phyloP scores from a whole-genome alignment of 2,113 vertebrate species.

The Cephalopterus ornatus region DNA sequence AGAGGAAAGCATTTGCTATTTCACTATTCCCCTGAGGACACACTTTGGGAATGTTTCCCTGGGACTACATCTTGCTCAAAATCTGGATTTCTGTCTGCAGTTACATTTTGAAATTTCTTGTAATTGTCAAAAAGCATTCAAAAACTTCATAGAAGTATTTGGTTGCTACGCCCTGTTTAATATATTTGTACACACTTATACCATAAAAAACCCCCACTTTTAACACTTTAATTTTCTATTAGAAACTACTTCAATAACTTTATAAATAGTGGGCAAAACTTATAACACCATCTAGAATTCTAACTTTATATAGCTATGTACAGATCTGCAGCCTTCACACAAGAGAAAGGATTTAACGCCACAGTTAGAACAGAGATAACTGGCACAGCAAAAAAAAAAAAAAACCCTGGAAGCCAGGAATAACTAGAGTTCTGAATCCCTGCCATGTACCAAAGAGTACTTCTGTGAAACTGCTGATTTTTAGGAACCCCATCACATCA shows the following conservation, averaged over 20 bases:
- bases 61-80: background rate
- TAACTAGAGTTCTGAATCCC: background rate
- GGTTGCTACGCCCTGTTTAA: background rate
- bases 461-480: background rate
- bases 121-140: background rate
- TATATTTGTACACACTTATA: background rate
- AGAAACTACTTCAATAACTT: background rate
- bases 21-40: background rate
- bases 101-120: background rate
- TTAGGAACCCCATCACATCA: background rate
- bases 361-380: background rate
- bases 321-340: background rate
- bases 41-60: background rate
- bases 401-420: background rate
- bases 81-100: background rate
- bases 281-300: background rate
- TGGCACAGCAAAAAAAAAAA: background rate
- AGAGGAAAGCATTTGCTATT: background rate
- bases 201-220: fast-evolving
- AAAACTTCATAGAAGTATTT: background rate
- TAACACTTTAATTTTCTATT: background rate
- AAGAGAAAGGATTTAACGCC: background rate
- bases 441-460: background rate
- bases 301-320: background rate
- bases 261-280: background rate